These are phyloP conservation scores for Trogon melanurus DNA, from an alignment of 2,113 vertebrate genomes.

Conservation along the genomic window DNA sequence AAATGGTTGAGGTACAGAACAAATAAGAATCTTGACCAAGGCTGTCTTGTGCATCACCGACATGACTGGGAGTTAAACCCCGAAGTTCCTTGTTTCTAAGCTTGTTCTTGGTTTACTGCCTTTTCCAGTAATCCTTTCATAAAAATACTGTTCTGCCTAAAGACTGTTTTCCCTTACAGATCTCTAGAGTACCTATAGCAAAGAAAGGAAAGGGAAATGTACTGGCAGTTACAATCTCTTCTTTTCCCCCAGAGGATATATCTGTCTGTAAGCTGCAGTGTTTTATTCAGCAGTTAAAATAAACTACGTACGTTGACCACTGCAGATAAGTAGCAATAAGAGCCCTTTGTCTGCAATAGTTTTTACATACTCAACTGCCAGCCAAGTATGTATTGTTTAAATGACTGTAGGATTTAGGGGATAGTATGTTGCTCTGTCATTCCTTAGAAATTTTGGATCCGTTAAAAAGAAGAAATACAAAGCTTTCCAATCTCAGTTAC, in stretches of 20 bases:
- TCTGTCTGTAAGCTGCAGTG: neutral
- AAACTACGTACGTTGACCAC: neutral
- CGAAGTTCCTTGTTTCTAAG: neutral
- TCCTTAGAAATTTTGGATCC: neutral
- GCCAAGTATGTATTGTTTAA: neutral
- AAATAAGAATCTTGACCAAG: neutral
- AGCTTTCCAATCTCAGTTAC: neutral
- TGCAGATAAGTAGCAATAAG: neutral
- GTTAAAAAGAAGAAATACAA: neutral
- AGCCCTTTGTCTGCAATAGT: neutral
- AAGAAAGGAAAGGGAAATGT: neutral
- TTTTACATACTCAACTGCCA: neutral
- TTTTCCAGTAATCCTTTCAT: neutral
- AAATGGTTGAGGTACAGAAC: neutral
- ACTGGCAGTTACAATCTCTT: neutral
- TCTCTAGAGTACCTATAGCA: neutral
- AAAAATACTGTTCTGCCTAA: neutral
- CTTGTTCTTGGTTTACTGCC: neutral
- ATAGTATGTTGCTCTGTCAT: neutral
- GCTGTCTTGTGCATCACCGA: neutral
- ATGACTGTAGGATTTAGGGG: neutral
- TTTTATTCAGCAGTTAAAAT: slow-evolving; percentile 16
- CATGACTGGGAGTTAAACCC: neutral
- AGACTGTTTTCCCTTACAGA: neutral
- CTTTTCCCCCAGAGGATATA: neutral